Evolutionary conservation across 2,797 vertebrate species (phyloP).

Genomic region (Eptatretus atami): DNA sequence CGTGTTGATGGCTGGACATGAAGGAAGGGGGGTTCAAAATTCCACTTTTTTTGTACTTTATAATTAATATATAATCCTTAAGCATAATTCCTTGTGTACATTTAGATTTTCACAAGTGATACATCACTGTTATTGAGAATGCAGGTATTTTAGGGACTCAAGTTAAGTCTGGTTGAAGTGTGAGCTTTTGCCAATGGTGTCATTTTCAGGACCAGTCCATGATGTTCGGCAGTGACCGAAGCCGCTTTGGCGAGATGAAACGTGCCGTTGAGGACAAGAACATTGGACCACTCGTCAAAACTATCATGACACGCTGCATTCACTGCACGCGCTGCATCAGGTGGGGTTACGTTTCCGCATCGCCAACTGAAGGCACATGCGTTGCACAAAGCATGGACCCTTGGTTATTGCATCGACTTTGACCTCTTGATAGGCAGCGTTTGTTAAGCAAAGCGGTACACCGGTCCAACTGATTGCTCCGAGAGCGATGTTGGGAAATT

Average conservation of each 20-base stretch:
- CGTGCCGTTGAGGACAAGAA: conserved; percentile 95
- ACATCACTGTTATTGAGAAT: conserved; percentile 5
- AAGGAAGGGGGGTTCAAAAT: too few species aligned
- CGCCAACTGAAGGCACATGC: not conserved
- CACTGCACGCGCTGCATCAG: conserved; percentile 88
- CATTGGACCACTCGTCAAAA: conserved; percentile 75
- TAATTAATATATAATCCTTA: too few species aligned
- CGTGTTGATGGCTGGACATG: too few species aligned
- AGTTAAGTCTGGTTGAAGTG: too few species aligned
- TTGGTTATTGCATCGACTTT: not conserved
- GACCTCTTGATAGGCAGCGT: too few species aligned
- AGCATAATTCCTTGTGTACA: not conserved
- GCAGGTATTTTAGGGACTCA: too few species aligned
- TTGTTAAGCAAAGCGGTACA: too few species aligned
- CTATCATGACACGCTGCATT: conserved; percentile 94
- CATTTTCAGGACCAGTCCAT: conserved; percentile 27
- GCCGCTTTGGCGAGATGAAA: conserved; percentile 60
- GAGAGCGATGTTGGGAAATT: too few species aligned
- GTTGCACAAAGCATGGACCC: not conserved
- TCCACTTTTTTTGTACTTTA: too few species aligned
- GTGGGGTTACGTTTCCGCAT: conserved; percentile 15
- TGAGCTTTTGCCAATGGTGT: too few species aligned
- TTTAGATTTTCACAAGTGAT: not conserved
- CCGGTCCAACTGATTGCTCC: too few species aligned
- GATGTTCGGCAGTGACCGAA: conserved; percentile 87